phyloP scores from a whole-genome alignment of 2,797 vertebrate species.

The Karalla daura region DNA sequence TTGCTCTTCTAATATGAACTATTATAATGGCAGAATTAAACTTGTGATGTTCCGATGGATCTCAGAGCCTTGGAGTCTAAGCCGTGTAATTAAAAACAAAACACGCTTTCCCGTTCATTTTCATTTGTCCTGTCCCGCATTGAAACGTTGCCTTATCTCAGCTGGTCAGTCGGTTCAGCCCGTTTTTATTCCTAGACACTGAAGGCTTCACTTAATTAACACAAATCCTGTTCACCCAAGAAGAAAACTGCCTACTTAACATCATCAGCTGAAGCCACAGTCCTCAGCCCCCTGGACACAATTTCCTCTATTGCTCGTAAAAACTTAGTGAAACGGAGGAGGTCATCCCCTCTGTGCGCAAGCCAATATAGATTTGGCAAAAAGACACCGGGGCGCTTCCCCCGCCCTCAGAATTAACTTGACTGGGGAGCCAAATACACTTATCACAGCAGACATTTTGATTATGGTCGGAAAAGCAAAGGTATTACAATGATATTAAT shows the following conservation, averaged over 20 bases:
- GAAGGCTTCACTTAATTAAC: slow-evolving; percentile 13
- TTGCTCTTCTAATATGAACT: too few relatives aligned
- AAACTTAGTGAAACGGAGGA: not conserved
- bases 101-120: slow-evolving; percentile 3
- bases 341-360: not conserved
- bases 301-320: not conserved
- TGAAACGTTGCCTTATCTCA: not conserved
- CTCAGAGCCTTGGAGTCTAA: slow-evolving; percentile 9
- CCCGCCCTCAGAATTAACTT: too few relatives aligned
- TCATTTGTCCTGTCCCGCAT: not conserved
- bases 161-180: not conserved
- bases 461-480: not conserved
- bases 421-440: not conserved
- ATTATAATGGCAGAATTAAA: too few relatives aligned
- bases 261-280: not conserved
- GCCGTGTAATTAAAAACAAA: slow-evolving; percentile 5
- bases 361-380: not conserved
- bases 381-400: not conserved
- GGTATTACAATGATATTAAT: not conserved
- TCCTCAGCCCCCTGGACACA: not conserved
- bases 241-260: slow-evolving; percentile 6
- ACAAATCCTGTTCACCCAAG: slow-evolving; percentile 20
- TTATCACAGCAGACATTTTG: not conserved
- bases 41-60: not conserved
- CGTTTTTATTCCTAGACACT: not conserved